These are phyloP conservation scores for Oostethus manadensis DNA, from an alignment of 2,113 vertebrate species.

Conservation along the genomic window DNA sequence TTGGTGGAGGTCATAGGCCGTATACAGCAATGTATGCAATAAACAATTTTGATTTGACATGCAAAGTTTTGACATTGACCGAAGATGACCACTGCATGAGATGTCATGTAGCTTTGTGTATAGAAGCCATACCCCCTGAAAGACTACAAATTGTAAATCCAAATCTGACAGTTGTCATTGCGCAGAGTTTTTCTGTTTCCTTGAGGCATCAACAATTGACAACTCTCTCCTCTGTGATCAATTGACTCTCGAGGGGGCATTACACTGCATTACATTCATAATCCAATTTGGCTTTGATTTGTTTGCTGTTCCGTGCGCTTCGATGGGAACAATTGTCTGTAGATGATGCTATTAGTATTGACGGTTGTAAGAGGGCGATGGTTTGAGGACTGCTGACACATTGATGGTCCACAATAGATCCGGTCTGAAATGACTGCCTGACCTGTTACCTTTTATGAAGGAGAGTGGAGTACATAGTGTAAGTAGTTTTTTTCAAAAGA, in stretches of 20 bases:
- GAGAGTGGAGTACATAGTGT: slow-evolving; percentile 33
- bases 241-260: slow-evolving; percentile 68
- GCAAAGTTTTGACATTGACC: slow-evolving; percentile 21
- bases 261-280: slow-evolving; percentile 73
- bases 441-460: slow-evolving; percentile 70
- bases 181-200: slow-evolving; percentile 48
- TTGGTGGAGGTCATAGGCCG: slow-evolving; percentile 48
- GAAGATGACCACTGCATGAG: slow-evolving; percentile 24
- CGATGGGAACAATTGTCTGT: slow-evolving; percentile 74
- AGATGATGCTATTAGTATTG: slow-evolving; percentile 77
- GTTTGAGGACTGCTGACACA: slow-evolving; percentile 72
- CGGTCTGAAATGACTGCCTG: slow-evolving; percentile 65
- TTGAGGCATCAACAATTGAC: slow-evolving; percentile 60
- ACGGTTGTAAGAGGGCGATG: slow-evolving; percentile 69
- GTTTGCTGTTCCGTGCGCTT: slow-evolving; percentile 69
- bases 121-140: neutral
- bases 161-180: slow-evolving; percentile 39
- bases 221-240: slow-evolving; percentile 68
- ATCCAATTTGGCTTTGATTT: slow-evolving; percentile 77
- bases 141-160: slow-evolving; percentile 1
- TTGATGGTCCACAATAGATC: slow-evolving; percentile 68
- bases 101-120: neutral
- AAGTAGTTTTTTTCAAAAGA: slow-evolving; percentile 29
- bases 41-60: slow-evolving; percentile 31
- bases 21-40: slow-evolving; percentile 35